phyloP scores from a whole-genome alignment of 2,888 invertebrate genomes.

The Mechanitis messenoides region DNA sequence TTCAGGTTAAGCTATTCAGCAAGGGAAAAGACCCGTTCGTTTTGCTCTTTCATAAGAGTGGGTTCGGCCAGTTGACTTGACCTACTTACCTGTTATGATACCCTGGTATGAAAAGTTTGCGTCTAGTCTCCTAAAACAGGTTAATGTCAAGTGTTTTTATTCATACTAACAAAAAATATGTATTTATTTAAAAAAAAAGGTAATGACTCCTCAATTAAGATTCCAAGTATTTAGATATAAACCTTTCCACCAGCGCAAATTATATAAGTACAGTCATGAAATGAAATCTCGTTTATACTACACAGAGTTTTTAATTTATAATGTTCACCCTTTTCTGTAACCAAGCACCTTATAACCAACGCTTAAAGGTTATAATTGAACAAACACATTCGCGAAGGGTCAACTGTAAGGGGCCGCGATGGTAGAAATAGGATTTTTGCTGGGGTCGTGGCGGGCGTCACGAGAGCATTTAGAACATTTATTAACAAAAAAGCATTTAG shows the following conservation, averaged over 20 bases:
- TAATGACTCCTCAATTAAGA: not conserved
- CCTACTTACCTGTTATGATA: slow-evolving; percentile 28
- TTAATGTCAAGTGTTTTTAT: slow-evolving; percentile 26
- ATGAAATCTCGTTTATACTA: slow-evolving; percentile 5
- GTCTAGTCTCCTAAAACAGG: slow-evolving; percentile 14
- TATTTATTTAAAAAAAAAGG: not conserved
- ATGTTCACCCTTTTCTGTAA: not conserved
- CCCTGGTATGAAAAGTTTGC: slow-evolving; percentile 23
- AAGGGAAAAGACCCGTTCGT: slow-evolving; percentile 18
- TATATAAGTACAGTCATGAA: slow-evolving; percentile 2
- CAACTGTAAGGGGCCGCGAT: slow-evolving; percentile 13
- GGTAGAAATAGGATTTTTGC: slow-evolving; percentile 14
- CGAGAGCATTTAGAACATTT: slow-evolving; percentile 9
- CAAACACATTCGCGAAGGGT: slow-evolving; percentile 9
- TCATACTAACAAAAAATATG: slow-evolving; percentile 6
- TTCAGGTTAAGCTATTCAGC: slow-evolving; percentile 18
- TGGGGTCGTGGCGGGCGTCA: slow-evolving; percentile 10
- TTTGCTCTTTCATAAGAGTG: slow-evolving; percentile 27
- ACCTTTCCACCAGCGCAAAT: not conserved
- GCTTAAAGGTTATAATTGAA: slow-evolving; percentile 10
- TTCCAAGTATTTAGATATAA: slow-evolving; percentile 1
- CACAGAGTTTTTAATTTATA: not conserved
- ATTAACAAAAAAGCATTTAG: not conserved
- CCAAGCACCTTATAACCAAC: not conserved
- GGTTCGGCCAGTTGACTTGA: slow-evolving; percentile 28